Base-by-base conservation (phyloP, 2,113 vertebrate species). In the Epinephelus cyanopodus region DNA sequence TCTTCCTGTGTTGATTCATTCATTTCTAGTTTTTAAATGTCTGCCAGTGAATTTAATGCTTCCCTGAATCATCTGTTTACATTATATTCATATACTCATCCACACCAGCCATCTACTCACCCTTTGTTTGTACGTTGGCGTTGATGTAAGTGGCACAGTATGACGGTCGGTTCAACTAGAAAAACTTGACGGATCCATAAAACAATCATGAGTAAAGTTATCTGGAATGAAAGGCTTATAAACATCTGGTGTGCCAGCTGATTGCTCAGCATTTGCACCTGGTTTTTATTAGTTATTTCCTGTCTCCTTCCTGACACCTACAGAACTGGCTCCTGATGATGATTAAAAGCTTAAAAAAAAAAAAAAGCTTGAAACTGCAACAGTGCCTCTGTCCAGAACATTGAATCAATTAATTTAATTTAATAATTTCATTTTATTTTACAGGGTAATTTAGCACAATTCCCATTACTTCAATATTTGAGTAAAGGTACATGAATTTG, bases 91-190 rank as follows among this genome's bases (percentile, higher is more conserved):
- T 56, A 21, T 23, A 84, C 69, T 83, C 37, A 76, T 71, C 21
- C 17, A 17, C 45, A 27, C 63, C 45, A 15, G 21, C 15, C 45
- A 37, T 56, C 23, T 21, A 84, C 69, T 83, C 37, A 76, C 73
- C 37, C 14, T 1, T 62, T 81, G 19, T 69, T 70, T 69, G n/a
- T 29, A 27, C 73, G 39, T 25, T 27, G 79, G 62, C 72, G 73
- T 42, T 69, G 29, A 78, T 73, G 74, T 47, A 87, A 66, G 61
- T 57, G 66, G 48, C 27, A 33, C 3, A 68, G 39, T 77, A 56
- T 71, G 47, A 21, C 18, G n/a, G 64, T 61, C 48, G 5, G 53
- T 14, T 77, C 1, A 27, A 29, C 56, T 13, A 68, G 27, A 48
- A 8, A 66, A 50, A 45, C 10, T 65, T 15, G 21, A 37, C 45